A percentile compares a stretch with the other conserved stretches of the same genome.
These are phyloP conservation scores for Trichopoda pennipes DNA, from an alignment of 2,888 invertebrate species.

Conservation along the genomic window DNA sequence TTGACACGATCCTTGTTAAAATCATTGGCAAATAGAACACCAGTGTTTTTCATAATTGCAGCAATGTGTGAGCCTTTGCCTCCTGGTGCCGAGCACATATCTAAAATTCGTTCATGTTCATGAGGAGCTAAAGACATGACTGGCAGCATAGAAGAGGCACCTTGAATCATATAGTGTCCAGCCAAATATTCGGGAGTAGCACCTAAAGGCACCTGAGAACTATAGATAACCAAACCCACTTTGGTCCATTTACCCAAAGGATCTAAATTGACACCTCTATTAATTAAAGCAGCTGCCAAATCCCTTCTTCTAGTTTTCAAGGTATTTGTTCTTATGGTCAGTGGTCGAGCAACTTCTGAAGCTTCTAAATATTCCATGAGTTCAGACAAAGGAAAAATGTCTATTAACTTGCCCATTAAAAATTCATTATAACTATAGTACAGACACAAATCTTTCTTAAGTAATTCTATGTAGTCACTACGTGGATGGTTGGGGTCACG, in stretches of 20 bases:
- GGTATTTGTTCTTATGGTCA: conserved; percentile 97
- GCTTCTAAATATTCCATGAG: conserved; percentile 97
- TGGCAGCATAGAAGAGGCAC: conserved; percentile 97
- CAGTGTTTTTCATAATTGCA: conserved; percentile 98
- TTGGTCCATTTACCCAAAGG: conserved; percentile 99
- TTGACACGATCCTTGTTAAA: conserved; percentile 93
- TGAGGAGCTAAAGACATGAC: conserved; percentile 99
- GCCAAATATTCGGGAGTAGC: conserved; percentile 99
- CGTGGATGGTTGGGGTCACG: conserved; percentile 87
- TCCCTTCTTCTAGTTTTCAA: conserved; percentile 95
- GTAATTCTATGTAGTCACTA: conserved; percentile 89
- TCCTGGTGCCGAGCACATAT: conserved; percentile 99
- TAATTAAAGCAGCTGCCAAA: conserved; percentile 96
- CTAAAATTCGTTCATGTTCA: conserved; percentile 95
- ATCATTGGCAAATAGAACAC: conserved; percentile 97
- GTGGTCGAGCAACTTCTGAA: conserved; percentile 94
- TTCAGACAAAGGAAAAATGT: conserved; percentile 92
- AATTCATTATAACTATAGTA: conserved; percentile 99
- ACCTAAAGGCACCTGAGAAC: conserved; percentile 96
- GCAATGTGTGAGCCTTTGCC: conserved; percentile 99
- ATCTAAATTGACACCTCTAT: conserved; percentile 98
- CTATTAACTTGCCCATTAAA: conserved; percentile 94
- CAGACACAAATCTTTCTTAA: conserved; percentile 92
- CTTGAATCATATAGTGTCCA: conserved; percentile 98
- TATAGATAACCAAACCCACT: conserved; percentile 97